These are phyloP conservation scores for Monopis laevigella DNA, from an alignment of 2,888 invertebrate species.

Conservation along the genomic window DNA sequence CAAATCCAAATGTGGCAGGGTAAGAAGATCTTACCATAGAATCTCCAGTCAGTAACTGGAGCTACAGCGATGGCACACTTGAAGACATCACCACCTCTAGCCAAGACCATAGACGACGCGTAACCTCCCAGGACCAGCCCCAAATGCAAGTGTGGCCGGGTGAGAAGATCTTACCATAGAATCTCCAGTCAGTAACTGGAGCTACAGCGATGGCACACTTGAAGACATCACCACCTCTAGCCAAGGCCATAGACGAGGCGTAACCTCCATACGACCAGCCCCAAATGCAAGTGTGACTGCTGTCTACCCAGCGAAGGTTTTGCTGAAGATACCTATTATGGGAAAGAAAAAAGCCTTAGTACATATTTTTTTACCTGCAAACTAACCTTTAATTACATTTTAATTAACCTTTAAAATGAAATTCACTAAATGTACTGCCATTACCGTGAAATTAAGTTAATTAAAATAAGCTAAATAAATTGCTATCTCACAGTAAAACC, in stretches of 20 bases:
- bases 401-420: no score
- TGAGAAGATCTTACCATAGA: constrained; percentile 77
- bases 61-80: constrained; percentile 95
- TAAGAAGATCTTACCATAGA: constrained; percentile 96
- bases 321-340: constrained; percentile 75
- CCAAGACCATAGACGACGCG: constrained; percentile 87
- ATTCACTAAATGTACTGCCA: no score
- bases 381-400: no score
- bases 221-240: constrained; percentile 81
- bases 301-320: constrained; percentile 77
- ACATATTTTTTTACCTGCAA: no score
- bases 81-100: constrained; percentile 81
- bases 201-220: constrained; percentile 95
- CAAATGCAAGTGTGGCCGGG: constrained; percentile 60
- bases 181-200: constrained; percentile 95
- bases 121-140: constrained; percentile 72
- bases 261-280: constrained; percentile 72
- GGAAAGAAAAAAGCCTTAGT: no score
- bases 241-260: constrained; percentile 87
- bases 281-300: constrained; percentile 66
- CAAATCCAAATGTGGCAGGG: constrained; percentile 65
- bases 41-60: constrained; percentile 95
- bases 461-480: no score
- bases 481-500: no score
- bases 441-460: no score